phyloP scores from a whole-genome alignment of 2,113 vertebrate species.

The Pimephales promelas region DNA sequence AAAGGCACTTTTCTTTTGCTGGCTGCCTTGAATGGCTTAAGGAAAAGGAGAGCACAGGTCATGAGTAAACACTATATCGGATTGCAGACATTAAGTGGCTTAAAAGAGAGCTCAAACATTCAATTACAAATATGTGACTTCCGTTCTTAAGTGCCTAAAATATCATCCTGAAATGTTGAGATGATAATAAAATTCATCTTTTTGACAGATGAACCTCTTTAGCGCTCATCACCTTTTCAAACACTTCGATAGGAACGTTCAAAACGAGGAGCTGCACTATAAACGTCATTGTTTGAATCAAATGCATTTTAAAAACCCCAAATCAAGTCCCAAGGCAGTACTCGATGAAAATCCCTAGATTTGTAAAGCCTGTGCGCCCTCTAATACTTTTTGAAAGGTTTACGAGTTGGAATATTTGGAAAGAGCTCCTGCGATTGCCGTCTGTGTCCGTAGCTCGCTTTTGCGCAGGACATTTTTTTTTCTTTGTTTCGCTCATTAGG shows the following conservation, averaged over 20 bases:
- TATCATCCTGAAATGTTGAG: conserved; percentile 46
- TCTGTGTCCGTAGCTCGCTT: conserved; percentile 51
- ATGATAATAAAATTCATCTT: conserved; percentile 11
- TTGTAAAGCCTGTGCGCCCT: conserved; percentile 32
- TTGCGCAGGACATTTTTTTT: conserved; percentile 67
- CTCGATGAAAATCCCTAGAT: conserved; percentile 39
- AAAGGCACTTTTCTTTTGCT: conserved; percentile 73
- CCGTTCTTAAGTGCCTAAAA: conserved; percentile 33
- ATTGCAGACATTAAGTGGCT: conserved; percentile 75
- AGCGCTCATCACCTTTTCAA: conserved; percentile 7
- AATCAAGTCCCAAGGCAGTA: conserved; percentile 36
- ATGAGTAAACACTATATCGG: conserved; percentile 77
- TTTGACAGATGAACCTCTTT: conserved; percentile 33
- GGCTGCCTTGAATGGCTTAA: conserved; percentile 73
- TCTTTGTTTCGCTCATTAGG: conserved; percentile 70
- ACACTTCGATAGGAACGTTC: conserved; percentile 7
- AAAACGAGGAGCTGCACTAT: neutral
- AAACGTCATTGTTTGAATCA: conserved; percentile 42
- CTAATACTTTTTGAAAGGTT: conserved; percentile 51
- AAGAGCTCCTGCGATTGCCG: conserved; percentile 54
- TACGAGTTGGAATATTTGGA: conserved; percentile 59
- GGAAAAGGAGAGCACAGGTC: conserved; percentile 72
- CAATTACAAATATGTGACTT: conserved; percentile 57
- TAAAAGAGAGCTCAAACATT: conserved; percentile 67
- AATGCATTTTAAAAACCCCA: conserved; percentile 39